A percentile compares a stretch with the other conserved stretches of the same genome.
Conservation (phyloP, 2,113 vertebrate genomes). For the Psittacula cyanocephala region DNA sequence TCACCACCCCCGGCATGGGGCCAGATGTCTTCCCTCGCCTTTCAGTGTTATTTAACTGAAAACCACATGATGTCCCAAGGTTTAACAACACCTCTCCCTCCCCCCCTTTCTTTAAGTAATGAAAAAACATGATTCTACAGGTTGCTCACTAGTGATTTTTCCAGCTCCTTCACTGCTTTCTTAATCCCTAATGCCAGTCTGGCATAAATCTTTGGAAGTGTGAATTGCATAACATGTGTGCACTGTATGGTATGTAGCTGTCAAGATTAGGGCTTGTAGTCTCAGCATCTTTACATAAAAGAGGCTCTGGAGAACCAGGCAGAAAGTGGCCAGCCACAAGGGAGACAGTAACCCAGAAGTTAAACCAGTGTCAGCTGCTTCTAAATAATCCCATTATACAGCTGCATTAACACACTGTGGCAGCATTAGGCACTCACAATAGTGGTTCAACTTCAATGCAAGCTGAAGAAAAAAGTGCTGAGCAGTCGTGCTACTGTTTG, state of each 20-base stretch:
- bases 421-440: background rate
- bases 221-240: background rate
- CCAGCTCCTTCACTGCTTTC: background rate
- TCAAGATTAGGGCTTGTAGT: background rate
- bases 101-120: background rate
- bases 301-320: background rate
- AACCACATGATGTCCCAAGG: background rate
- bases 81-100: background rate
- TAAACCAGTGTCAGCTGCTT: background rate
- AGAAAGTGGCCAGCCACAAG: background rate
- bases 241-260: background rate
- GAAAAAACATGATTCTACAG: background rate
- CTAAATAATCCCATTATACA: background rate
- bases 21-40: background rate
- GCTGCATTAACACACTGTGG: background rate
- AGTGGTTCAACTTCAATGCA: background rate
- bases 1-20: accelerated
- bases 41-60: background rate
- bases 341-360: background rate
- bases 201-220: background rate
- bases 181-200: background rate
- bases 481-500: background rate
- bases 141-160: background rate
- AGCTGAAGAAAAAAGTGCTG: background rate
- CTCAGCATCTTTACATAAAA: background rate